Evolutionary conservation across 1,140 invertebrate genomes (phyloP).

Genomic region (Homarus americanus): DNA sequence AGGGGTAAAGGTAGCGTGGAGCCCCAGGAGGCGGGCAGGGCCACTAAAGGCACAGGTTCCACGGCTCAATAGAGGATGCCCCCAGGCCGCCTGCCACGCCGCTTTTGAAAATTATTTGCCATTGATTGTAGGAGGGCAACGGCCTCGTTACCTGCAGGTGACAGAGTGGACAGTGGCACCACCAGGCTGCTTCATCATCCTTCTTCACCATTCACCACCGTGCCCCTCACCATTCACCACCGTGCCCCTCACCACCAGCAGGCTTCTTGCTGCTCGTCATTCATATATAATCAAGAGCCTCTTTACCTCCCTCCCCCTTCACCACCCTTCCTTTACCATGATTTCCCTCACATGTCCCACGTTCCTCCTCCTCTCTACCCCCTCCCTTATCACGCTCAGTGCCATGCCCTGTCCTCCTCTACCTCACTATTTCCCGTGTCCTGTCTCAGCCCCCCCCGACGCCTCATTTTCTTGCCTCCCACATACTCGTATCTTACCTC

Average conservation of each 20-base stretch:
- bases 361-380: neutral
- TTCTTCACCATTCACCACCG: no score
- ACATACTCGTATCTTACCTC: no score
- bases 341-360: neutral
- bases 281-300: no score
- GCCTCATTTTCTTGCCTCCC: neutral
- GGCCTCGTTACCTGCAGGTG: neutral
- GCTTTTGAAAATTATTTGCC: slow-evolving; percentile 33
- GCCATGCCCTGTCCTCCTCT: no score
- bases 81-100: neutral
- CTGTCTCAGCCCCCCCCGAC: no score
- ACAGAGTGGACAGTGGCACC: neutral
- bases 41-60: neutral
- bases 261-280: no score
- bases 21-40: neutral
- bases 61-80: neutral
- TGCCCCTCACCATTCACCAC: no score
- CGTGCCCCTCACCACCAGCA: no score
- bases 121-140: slow-evolving; percentile 6
- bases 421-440: no score
- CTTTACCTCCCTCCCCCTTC: neutral
- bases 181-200: no score
- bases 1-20: neutral
- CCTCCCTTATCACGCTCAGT: no score
- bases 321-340: neutral